Evolutionary conservation across 2,888 invertebrate species (phyloP).

Genomic region (Priocnemis perturbator): DNA sequence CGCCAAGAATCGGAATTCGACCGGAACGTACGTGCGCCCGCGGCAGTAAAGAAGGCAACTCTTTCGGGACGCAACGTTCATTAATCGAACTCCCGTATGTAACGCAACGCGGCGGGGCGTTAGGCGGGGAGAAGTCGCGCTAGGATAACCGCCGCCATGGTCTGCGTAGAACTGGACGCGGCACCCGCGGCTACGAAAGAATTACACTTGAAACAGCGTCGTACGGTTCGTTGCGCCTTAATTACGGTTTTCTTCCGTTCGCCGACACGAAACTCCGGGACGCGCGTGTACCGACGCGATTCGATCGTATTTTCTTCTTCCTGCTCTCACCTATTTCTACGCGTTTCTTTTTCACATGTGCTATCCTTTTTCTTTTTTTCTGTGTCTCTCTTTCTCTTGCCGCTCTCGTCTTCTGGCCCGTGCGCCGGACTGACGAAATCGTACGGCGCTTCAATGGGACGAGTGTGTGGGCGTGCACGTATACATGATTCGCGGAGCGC

Average conservation of each 20-base stretch:
- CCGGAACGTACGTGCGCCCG: neutral
- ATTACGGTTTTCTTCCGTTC: constrained; percentile 10
- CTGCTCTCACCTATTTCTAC: neutral
- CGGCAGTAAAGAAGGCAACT: neutral
- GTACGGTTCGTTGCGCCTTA: constrained; percentile 7
- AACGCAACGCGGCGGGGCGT: neutral
- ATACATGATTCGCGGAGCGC: too few species aligned
- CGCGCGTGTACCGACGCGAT: neutral
- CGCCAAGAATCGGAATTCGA: neutral
- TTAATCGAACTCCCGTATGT: neutral
- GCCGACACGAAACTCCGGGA: neutral
- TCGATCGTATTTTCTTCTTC: constrained; percentile 1
- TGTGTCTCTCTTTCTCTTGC: too few species aligned
- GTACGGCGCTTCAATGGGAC: neutral
- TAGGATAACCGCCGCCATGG: neutral
- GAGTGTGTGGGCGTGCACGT: too few species aligned
- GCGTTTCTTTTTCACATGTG: too few species aligned
- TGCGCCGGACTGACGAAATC: too few species aligned
- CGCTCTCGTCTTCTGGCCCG: too few species aligned
- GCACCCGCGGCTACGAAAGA: neutral
- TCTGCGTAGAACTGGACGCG: neutral
- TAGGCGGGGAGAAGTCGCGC: neutral
- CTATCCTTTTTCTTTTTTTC: neutral
- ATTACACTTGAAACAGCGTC: constrained; percentile 5
- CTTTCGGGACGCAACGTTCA: neutral